Conservation (phyloP, 2,113 vertebrate species). For the Panthera tigris region DNA sequence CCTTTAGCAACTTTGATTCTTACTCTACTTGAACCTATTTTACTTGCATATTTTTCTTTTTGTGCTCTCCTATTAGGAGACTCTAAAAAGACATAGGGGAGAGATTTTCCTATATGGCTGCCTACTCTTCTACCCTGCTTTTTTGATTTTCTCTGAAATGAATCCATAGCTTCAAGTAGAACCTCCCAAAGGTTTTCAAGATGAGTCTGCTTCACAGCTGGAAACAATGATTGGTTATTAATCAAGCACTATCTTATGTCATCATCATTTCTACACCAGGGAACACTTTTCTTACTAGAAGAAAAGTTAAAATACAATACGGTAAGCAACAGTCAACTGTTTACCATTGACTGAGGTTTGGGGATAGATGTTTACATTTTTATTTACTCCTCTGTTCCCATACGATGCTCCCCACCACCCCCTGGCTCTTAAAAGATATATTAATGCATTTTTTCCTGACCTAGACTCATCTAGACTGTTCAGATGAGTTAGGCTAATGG, state of each 20-base stretch:
- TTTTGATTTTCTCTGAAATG: slow-evolving; percentile 59
- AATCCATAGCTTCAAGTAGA: slow-evolving; percentile 57
- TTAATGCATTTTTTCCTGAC: neutral
- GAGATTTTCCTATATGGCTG: neutral
- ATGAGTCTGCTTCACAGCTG: slow-evolving; percentile 30
- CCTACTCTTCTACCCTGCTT: neutral
- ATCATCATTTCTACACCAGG: slow-evolving; percentile 20
- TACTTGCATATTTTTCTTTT: neutral
- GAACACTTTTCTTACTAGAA: neutral
- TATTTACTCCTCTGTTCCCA: neutral
- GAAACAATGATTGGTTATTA: neutral
- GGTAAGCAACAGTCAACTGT: neutral
- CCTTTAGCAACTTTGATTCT: slow-evolving; percentile 37
- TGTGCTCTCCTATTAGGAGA: neutral
- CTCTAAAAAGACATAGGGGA: slow-evolving; percentile 21
- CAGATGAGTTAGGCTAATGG: neutral
- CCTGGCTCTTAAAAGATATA: neutral
- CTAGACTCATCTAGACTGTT: neutral
- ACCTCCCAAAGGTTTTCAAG: slow-evolving; percentile 34
- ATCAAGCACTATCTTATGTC: slow-evolving; percentile 11
- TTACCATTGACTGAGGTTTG: neutral
- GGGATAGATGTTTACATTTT: neutral
- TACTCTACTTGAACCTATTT: neutral
- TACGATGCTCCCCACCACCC: neutral
- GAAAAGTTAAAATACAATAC: slow-evolving; percentile 32